These are phyloP conservation scores for Congeria kusceri DNA, from an alignment of 2,888 invertebrate species.

Conservation along the genomic window DNA sequence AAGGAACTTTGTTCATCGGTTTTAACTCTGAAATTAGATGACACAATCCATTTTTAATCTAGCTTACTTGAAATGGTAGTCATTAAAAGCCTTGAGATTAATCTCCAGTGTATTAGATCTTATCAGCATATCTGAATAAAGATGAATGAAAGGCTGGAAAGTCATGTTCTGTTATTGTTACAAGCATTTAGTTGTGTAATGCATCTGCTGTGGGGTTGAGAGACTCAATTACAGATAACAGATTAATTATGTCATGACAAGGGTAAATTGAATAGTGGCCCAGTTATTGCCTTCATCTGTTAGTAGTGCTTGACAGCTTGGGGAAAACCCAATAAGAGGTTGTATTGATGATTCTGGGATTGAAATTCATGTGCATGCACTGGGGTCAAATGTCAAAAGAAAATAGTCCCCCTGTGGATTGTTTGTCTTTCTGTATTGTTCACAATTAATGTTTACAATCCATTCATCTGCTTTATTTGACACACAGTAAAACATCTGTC, in stretches of 20 bases:
- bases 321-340: slow-evolving; percentile 57
- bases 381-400: slow-evolving; percentile 64
- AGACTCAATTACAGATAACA: slow-evolving; percentile 6
- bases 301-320: slow-evolving; percentile 5
- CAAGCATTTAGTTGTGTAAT: too few relatives aligned
- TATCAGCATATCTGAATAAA: too few relatives aligned
- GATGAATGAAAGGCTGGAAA: too few relatives aligned
- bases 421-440: slow-evolving; percentile 43
- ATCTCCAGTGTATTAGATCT: too few relatives aligned
- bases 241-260: slow-evolving; percentile 51
- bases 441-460: slow-evolving; percentile 48
- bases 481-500: slow-evolving; percentile 46
- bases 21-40: too few relatives aligned
- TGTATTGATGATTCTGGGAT: slow-evolving; percentile 56
- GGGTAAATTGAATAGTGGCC: slow-evolving; percentile 51
- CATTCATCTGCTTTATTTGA: slow-evolving; percentile 39
- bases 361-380: slow-evolving; percentile 51
- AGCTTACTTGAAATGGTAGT: too few relatives aligned
- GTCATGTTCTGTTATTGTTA: too few relatives aligned
- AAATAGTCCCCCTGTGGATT: slow-evolving; percentile 50
- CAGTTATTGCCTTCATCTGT: slow-evolving; percentile 41
- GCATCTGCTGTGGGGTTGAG: too few relatives aligned
- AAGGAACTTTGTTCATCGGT: too few relatives aligned
- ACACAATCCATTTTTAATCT: too few relatives aligned
- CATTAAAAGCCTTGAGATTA: too few relatives aligned